Evolutionary conservation across 2,797 vertebrate genomes (phyloP), one percentile per base, ranked within the genome.

Genomic region (Neomorphus geoffroyi): DNA sequence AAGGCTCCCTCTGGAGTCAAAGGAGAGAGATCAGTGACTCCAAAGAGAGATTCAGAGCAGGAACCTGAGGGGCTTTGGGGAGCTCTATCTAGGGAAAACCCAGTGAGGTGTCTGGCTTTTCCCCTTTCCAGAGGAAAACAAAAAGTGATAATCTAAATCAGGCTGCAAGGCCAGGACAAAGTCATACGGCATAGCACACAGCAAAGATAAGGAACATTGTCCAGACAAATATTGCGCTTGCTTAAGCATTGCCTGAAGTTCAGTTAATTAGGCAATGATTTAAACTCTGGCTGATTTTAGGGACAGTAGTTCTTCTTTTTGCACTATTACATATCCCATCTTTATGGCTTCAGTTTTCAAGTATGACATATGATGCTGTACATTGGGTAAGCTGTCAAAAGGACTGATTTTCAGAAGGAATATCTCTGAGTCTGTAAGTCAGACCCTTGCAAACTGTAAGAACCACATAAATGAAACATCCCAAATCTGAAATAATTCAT

Each of bases 1-100:
- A 46, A 96, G 61, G 93, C 87, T 96, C 93, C 85, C 93, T 91
- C 93, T 95, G 95, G 86, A 96, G 80, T 94, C 62, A 78, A 86
- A 91, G 81, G 19, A 85, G 80, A 39, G 64, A 69, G 79, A 71
- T 10, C 1, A 1, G 13, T 64, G 46, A 10, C 60, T 92, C 64
- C 60, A 70, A 73, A 35, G 21, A 79, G 21, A 10, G 28, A 78
- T 28, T 74, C 27, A 60, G 87, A 79, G 51, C 11, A 0, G 4
- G 28, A 46, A 65, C 26, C 13, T 5, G 27, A 23, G 8, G 14
- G 16, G 10, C n/a, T 75, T 19, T 80, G 80, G 26, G 77, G 24
- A 72, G 27, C 2, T 72, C n/a, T 26, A n/a, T 4, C 30, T 7
- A 41, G 21, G 32, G 37, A 81, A 85, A 69, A 46, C 11, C 11